Evolutionary conservation across 2,797 vertebrate species (phyloP).

Genomic region (Sebastes variabilis): DNA sequence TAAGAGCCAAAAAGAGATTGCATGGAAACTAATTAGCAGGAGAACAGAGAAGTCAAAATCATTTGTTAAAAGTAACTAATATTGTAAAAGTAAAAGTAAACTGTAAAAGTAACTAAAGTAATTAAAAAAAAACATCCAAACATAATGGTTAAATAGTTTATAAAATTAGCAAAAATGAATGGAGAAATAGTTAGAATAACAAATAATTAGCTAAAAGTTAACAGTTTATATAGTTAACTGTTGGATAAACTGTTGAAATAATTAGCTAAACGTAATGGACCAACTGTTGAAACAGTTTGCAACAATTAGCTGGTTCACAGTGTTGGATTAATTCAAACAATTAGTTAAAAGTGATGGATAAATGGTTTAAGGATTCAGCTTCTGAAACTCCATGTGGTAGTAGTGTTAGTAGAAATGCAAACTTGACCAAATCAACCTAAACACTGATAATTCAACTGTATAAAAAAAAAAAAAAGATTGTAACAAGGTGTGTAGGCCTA

Average conservation of each 20-base stretch:
- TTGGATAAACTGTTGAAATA: too few species aligned
- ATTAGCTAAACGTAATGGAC: too few species aligned
- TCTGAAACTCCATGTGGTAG: not conserved
- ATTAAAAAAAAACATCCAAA: not conserved
- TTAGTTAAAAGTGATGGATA: not conserved
- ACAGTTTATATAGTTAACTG: not conserved
- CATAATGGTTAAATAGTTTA: not conserved
- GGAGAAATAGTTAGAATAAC: not conserved
- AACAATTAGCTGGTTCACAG: not conserved
- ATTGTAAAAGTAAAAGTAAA: not conserved
- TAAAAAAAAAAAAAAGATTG: not conserved
- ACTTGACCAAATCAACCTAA: too few species aligned
- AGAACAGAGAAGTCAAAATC: fast-evolving
- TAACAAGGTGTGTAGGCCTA: not conserved
- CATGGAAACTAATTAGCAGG: not conserved
- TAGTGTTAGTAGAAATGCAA: too few species aligned
- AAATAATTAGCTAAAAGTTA: not conserved
- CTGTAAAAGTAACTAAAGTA: not conserved
- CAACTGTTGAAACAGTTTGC: not conserved
- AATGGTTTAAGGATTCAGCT: not conserved
- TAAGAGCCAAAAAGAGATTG: not conserved
- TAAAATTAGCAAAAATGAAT: not conserved
- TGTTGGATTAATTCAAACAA: not conserved
- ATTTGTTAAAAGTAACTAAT: not conserved
- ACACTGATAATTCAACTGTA: not conserved